Conservation (phyloP, 1,140 invertebrate genomes). For the Listronotus oregonensis region DNA sequence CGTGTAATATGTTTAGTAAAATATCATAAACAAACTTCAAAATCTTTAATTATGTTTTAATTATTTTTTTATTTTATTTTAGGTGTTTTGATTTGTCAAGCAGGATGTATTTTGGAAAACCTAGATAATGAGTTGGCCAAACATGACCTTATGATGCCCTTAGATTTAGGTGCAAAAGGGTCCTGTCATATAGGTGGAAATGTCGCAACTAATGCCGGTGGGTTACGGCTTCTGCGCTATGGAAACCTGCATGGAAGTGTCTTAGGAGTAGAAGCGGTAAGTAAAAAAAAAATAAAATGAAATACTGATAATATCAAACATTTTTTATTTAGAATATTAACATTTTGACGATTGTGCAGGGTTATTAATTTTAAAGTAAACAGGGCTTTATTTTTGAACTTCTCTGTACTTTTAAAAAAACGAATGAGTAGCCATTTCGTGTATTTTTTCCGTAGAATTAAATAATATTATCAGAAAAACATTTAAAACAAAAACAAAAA, state of each 20-base stretch:
- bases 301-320: no score
- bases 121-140: constrained; percentile 78
- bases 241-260: constrained; percentile 93
- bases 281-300: constrained; percentile 40
- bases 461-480: no score
- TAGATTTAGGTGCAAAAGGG: constrained; percentile 96
- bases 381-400: no score
- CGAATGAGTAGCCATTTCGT: no score
- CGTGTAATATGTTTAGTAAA: no score
- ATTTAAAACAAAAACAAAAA: no score
- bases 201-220: constrained; percentile 95
- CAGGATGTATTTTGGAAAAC: constrained; percentile 90
- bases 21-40: no score
- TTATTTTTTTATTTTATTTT: constrained; percentile 29
- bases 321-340: neutral
- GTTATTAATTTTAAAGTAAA: no score
- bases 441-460: no score
- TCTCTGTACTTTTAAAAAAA: no score
- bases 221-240: constrained; percentile 89
- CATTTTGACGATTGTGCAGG: no score
- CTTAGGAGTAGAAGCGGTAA: constrained; percentile 90
- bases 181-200: constrained; percentile 97
- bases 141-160: constrained; percentile 84
- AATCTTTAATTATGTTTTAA: no score
- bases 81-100: constrained; percentile 86